Base-by-base conservation (phyloP, 2,797 vertebrate genomes). In the Oreortyx pictus region DNA sequence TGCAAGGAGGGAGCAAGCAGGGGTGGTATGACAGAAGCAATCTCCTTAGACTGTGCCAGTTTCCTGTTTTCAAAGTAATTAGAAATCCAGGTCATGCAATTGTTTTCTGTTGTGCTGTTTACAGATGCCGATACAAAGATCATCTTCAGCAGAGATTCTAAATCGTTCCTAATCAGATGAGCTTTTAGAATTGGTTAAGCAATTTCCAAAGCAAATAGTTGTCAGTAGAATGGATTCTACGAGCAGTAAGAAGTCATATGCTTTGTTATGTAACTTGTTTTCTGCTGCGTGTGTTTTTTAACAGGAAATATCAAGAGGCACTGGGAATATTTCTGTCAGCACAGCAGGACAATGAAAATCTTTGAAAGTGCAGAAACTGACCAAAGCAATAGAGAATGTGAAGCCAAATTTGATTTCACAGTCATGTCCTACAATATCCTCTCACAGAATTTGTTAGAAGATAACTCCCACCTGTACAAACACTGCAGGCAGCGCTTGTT, bases 341-440 rank as follows among this genome's bases (percentile, higher is more conserved):
- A 96, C 86, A 97, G 96, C 93, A 96, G 95, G 92, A 61, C 96
- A 78, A 25, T 52, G 44, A 91, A 93, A 83, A 80, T 80, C 3
- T 24, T 95, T 72, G 95, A 93, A 96, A 96, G 93, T 35, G 86
- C 90, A 84, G 74, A 78, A 65, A 18, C 92, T 91, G 82, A 96
- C 79, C 81, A 97, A 94, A 91, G 77, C 25, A 96, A 68, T 96
- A 93, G 84, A 93, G 96, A 92, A 91, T 90, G 33, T 33, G 93
- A 77, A 71, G 72, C 89, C 22, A 91, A 91, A 6, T 99, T 99
- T 94, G 98, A 99, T 96, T 99, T 99, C 95, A 98, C 98, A 1
- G 98, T 99, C 62, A 98, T 99, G 98, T 99, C 99, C 65, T 99
- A 99, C 97, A 99, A 99, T 94, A 99, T 99, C 95, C 98, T 99